Evolutionary conservation across 2,888 invertebrate genomes (phyloP).

Genomic region (Carabus problematicus): DNA sequence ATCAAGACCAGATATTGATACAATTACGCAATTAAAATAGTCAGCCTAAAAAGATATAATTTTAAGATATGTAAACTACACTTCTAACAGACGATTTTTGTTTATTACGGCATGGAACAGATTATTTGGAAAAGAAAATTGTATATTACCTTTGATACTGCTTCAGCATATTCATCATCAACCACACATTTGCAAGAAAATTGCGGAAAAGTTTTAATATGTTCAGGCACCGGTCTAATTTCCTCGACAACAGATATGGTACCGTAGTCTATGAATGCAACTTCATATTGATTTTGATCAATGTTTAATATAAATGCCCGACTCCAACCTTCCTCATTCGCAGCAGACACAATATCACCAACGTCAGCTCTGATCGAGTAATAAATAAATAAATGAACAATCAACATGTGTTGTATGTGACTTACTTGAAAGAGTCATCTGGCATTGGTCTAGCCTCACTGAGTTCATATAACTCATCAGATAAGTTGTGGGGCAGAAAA

Average conservation of each 20-base stretch:
- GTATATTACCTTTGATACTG: too few species aligned
- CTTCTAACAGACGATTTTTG: not conserved
- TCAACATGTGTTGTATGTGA: not conserved
- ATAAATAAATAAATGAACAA: not conserved
- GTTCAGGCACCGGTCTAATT: conserved; percentile 41
- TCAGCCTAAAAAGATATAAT: too few species aligned
- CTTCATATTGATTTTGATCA: conserved; percentile 38
- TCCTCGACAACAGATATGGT: conserved; percentile 31
- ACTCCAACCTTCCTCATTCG: conserved; percentile 42
- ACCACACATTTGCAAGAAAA: conserved; percentile 44
- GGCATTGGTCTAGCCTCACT: not conserved
- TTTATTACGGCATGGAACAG: too few species aligned
- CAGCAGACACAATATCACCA: conserved; percentile 44
- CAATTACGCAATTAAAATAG: too few species aligned
- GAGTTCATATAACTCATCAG: not conserved
- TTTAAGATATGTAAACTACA: too few species aligned
- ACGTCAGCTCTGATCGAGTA: conserved; percentile 41
- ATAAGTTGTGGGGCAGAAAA: conserved; percentile 2
- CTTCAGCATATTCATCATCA: conserved; percentile 8
- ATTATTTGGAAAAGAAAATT: too few species aligned
- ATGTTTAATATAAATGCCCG: conserved; percentile 44
- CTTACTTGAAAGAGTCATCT: conserved; percentile 13
- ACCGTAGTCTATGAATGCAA: conserved; percentile 47
- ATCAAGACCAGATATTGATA: too few species aligned
- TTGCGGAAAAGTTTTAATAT: conserved; percentile 43